Conservation (phyloP, 1,140 invertebrate genomes). For the Ostrea edulis region DNA sequence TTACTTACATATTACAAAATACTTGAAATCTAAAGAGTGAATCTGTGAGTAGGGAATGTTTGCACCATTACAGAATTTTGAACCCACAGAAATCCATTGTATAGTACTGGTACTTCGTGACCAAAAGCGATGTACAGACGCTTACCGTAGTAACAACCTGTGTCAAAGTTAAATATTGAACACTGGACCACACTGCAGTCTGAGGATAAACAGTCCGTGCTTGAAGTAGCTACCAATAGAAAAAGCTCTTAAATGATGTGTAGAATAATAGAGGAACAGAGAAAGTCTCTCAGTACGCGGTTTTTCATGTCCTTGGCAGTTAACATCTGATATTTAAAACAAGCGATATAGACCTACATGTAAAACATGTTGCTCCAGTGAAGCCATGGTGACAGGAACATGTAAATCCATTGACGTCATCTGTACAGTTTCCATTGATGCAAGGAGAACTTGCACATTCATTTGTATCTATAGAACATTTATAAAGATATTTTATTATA, state of each 20-base stretch:
- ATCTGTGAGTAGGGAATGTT: too few relatives aligned
- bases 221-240: not conserved
- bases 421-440: slow-evolving; percentile 92
- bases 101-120: too few relatives aligned
- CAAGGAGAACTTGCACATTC: slow-evolving; percentile 80
- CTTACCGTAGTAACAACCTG: slow-evolving; percentile 2
- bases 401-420: slow-evolving; percentile 81
- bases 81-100: too few relatives aligned
- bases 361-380: slow-evolving; percentile 64
- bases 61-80: too few relatives aligned
- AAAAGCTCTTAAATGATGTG: too few relatives aligned
- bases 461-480: slow-evolving; percentile 48
- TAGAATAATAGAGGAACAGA: too few relatives aligned
- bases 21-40: too few relatives aligned
- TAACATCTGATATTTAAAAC: not conserved
- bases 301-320: too few relatives aligned
- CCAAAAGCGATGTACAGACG: not conserved
- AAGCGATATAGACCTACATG: not conserved
- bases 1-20: too few relatives aligned
- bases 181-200: not conserved
- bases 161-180: not conserved
- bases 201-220: not conserved
- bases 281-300: too few relatives aligned
- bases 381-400: slow-evolving; percentile 65
- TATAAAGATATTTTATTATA: too few relatives aligned